Percentiles rank a stretch among this genome's conserved stretches.
phyloP scores from a whole-genome alignment of 2,888 invertebrate genomes.

The Lasiommata megera region DNA sequence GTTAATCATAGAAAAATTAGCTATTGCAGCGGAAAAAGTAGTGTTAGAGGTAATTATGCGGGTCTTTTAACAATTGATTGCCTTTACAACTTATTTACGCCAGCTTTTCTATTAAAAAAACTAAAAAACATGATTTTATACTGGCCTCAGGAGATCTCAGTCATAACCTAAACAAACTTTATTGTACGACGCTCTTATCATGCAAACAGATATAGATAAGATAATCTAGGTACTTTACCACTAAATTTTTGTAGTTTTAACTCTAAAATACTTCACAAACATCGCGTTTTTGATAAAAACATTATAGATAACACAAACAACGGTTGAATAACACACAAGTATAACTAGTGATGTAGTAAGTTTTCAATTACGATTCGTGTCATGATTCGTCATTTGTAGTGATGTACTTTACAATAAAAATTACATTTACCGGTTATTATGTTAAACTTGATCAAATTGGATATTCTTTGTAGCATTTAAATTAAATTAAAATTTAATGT shows the following conservation, averaged over 20 bases:
- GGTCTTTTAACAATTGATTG: constrained; percentile 16
- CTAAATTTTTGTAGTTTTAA: constrained; percentile 63
- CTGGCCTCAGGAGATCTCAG: constrained; percentile 42
- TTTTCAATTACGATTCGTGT: constrained; percentile 31
- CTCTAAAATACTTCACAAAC: constrained; percentile 66
- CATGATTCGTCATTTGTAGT: constrained; percentile 33
- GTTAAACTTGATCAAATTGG: too few species aligned
- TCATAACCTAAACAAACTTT: constrained; percentile 66
- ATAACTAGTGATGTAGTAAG: constrained; percentile 56
- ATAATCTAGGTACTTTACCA: constrained; percentile 69
- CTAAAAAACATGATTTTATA: constrained; percentile 62
- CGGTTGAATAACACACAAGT: constrained; percentile 53
- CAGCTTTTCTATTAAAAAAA: constrained; percentile 53
- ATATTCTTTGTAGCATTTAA: too few species aligned
- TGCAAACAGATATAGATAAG: constrained; percentile 57
- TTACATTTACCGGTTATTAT: not conserved
- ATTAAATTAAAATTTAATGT: too few species aligned
- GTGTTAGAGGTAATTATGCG: constrained; percentile 5
- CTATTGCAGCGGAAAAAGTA: constrained; percentile 3
- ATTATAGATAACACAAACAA: constrained; percentile 75
- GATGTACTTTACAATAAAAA: constrained; percentile 22
- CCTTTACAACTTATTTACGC: constrained; percentile 10
- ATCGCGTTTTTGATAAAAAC: constrained; percentile 79
- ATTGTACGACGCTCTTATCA: constrained; percentile 47
- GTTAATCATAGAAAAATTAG: constrained; percentile 8